Conservation (phyloP, 1,140 invertebrate genomes). For the Arion vulgaris region DNA sequence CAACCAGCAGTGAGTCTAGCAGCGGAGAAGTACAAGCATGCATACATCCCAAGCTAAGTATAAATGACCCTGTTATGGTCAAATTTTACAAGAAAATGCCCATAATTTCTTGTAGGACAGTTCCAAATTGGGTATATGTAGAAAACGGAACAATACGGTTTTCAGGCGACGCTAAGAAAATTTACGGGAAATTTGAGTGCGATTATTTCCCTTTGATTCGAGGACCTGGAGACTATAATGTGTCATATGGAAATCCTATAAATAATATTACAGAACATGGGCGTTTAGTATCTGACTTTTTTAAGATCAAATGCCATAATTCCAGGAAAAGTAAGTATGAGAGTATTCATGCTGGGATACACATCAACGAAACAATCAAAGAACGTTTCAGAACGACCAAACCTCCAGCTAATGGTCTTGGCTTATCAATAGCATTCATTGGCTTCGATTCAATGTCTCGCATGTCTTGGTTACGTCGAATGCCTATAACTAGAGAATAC, state of each 20-base stretch:
- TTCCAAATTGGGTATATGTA: slow-evolving; percentile 61
- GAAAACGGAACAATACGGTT: slow-evolving; percentile 53
- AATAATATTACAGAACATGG: slow-evolving; percentile 48
- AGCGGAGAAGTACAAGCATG: slow-evolving; percentile 73
- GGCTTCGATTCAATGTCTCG: slow-evolving; percentile 92
- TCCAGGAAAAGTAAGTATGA: slow-evolving; percentile 51
- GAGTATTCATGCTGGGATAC: slow-evolving; percentile 63
- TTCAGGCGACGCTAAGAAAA: slow-evolving; percentile 33
- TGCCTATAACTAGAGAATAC: slow-evolving; percentile 86
- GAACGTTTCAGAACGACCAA: slow-evolving; percentile 17
- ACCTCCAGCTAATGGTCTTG: slow-evolving; percentile 64
- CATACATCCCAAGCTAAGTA: slow-evolving; percentile 78
- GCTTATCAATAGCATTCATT: slow-evolving; percentile 87
- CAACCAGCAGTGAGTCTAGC: background rate
- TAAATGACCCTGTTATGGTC: slow-evolving; percentile 80
- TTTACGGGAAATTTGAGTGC: slow-evolving; percentile 56
- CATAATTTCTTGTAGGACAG: slow-evolving; percentile 77
- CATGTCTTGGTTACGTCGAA: slow-evolving; percentile 87
- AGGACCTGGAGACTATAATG: slow-evolving; percentile 43
- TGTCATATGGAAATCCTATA: slow-evolving; percentile 34
- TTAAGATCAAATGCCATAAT: slow-evolving; percentile 56
- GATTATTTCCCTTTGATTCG: slow-evolving; percentile 51
- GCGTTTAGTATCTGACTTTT: slow-evolving; percentile 55
- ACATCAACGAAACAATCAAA: slow-evolving; percentile 41
- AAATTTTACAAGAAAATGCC: slow-evolving; percentile 79